Percentiles rank a stretch among this genome's conserved stretches.
These are phyloP conservation scores for Drosophila azteca DNA, from an alignment of 1,140 invertebrate species.

Conservation along the genomic window DNA sequence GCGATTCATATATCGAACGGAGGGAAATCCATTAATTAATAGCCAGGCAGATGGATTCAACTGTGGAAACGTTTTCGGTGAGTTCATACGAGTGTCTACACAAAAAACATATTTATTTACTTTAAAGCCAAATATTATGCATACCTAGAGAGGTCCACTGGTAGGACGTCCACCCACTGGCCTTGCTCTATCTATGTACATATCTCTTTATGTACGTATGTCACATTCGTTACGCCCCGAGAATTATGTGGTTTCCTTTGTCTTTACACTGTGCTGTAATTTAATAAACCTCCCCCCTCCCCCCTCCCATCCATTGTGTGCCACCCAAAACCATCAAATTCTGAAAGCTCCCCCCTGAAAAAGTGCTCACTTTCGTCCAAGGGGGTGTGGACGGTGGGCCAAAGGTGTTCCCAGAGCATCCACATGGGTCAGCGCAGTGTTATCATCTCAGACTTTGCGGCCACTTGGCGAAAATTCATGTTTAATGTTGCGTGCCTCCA, in stretches of 20 bases:
- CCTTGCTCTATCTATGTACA: conserved; percentile 16
- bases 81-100: conserved; percentile 3
- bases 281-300: conserved; percentile 20
- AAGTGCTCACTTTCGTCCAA: not conserved
- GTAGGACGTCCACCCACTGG: not conserved
- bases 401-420: not conserved
- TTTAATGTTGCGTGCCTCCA: conserved; percentile 3
- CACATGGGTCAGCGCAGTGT: conserved; percentile 5
- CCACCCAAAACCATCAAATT: conserved; percentile 25
- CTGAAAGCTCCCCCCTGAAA: conserved; percentile 15
- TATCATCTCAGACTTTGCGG: conserved; percentile 9
- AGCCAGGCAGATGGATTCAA: conserved; percentile 31
- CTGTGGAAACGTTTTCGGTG: conserved; percentile 15
- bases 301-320: not conserved
- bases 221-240: not conserved
- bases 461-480: conserved; percentile 1
- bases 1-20: not conserved
- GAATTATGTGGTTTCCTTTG: conserved; percentile 22
- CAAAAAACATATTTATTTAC: too few species aligned
- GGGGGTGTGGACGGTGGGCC: too few species aligned
- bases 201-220: not conserved
- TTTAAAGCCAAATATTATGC: too few species aligned
- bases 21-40: conserved; percentile 17
- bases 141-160: not conserved
- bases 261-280: conserved; percentile 22